phyloP scores from a whole-genome alignment of 2,888 invertebrate genomes.

The Eledona agricola region DNA sequence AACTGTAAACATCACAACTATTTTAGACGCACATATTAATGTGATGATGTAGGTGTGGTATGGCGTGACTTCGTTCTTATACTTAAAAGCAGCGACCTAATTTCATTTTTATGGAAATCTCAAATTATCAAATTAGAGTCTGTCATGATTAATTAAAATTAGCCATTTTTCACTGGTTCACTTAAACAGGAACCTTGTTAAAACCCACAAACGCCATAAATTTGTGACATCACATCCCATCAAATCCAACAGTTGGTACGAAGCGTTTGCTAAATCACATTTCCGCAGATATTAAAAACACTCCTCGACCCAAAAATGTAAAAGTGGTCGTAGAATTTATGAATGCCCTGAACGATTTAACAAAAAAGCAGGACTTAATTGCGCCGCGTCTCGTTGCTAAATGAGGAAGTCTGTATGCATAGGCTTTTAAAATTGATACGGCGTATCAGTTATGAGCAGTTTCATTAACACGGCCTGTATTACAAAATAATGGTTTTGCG shows the following conservation, averaged over 20 bases:
- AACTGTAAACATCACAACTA: too few relatives aligned
- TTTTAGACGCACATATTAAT: slow-evolving; percentile 1
- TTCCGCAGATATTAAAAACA: not conserved
- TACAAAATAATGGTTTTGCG: slow-evolving; percentile 16
- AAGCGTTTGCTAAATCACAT: not conserved
- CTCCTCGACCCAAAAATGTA: not conserved
- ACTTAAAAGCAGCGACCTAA: slow-evolving; percentile 2
- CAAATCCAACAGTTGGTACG: too few relatives aligned
- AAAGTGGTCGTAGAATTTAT: not conserved
- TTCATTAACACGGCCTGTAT: not conserved
- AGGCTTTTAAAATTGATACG: slow-evolving; percentile 3
- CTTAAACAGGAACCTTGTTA: not conserved
- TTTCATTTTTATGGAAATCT: slow-evolving; percentile 6
- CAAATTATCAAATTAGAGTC: slow-evolving; percentile 9
- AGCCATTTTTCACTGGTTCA: slow-evolving; percentile 1
- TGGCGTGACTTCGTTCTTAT: slow-evolving; percentile 11
- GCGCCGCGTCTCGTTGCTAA: slow-evolving; percentile 1
- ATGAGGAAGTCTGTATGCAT: slow-evolving; percentile 3
- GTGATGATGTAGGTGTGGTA: slow-evolving; percentile 1
- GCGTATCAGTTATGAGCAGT: not conserved
- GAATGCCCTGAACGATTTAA: not conserved
- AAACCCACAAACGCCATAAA: not conserved
- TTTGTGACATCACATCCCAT: not conserved
- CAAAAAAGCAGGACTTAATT: not conserved
- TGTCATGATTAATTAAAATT: slow-evolving; percentile 1